These are phyloP conservation scores for Chrysolina americana DNA, from an alignment of 2,888 invertebrate species.

Conservation along the genomic window DNA sequence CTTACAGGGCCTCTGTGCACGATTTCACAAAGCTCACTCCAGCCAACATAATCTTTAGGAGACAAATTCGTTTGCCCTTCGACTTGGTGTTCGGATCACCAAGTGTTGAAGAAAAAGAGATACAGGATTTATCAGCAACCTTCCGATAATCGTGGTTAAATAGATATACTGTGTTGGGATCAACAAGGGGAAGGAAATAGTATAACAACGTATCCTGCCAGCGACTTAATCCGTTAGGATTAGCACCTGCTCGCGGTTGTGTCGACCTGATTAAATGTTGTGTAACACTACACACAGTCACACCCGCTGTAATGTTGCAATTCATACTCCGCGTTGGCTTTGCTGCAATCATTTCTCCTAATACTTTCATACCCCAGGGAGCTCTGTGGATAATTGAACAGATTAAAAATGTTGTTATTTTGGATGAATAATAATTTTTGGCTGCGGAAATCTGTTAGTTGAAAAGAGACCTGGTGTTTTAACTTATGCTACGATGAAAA, in stretches of 20 bases:
- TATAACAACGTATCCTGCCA: slow-evolving; percentile 42
- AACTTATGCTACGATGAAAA: not conserved
- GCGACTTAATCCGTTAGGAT: slow-evolving; percentile 61
- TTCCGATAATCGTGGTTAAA: not conserved
- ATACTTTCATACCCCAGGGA: slow-evolving; percentile 8
- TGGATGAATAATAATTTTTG: slow-evolving; percentile 15
- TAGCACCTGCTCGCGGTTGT: slow-evolving; percentile 65
- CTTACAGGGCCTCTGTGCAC: too few species aligned
- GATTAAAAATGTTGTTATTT: slow-evolving; percentile 29
- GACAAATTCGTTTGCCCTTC: too few species aligned
- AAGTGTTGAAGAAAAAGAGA: too few species aligned
- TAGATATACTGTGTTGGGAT: slow-evolving; percentile 6
- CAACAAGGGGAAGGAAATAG: slow-evolving; percentile 34
- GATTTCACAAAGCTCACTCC: too few species aligned
- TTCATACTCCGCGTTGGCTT: not conserved
- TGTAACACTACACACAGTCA: slow-evolving; percentile 50
- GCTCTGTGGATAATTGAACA: slow-evolving; percentile 11
- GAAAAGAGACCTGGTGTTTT: not conserved
- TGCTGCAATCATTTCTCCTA: slow-evolving; percentile 17
- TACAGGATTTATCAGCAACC: not conserved
- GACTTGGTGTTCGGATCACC: too few species aligned
- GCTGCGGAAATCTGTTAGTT: not conserved
- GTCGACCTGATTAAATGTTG: slow-evolving; percentile 65
- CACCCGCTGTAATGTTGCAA: slow-evolving; percentile 3
- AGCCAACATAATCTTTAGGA: too few species aligned